These are phyloP conservation scores for Caenorhabditis parvicauda DNA, from an alignment of 2,888 invertebrate species.

Conservation along the genomic window DNA sequence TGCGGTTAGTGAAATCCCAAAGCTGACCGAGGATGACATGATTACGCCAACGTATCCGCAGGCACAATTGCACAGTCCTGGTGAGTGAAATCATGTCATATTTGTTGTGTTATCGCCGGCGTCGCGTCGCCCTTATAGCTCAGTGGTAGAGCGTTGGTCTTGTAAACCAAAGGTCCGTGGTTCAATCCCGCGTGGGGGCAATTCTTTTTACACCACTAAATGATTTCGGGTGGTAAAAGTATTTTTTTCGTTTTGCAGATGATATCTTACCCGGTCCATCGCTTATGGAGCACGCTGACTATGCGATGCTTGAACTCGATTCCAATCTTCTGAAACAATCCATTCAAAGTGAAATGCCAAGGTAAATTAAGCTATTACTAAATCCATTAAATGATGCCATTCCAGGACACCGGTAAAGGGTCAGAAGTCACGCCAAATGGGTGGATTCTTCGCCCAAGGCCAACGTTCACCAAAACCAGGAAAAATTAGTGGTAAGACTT, in stretches of 20 bases:
- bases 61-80: too few species aligned
- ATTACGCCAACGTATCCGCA: too few species aligned
- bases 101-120: too few species aligned
- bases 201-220: too few species aligned
- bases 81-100: too few species aligned
- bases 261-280: slow-evolving; percentile 21
- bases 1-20: too few species aligned
- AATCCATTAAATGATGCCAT: too few species aligned
- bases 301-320: slow-evolving; percentile 17
- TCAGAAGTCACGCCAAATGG: slow-evolving; percentile 14
- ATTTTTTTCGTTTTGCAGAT: too few species aligned
- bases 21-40: too few species aligned
- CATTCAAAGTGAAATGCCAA: slow-evolving; percentile 30
- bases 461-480: background rate
- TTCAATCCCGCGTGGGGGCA: slow-evolving; percentile 41
- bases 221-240: background rate
- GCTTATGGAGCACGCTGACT: slow-evolving; percentile 20
- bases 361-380: too few species aligned
- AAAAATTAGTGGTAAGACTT: too few species aligned
- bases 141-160: slow-evolving; percentile 41
- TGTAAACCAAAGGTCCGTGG: slow-evolving; percentile 40
- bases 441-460: slow-evolving; percentile 23
- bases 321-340: slow-evolving; percentile 27
- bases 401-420: slow-evolving; percentile 12
- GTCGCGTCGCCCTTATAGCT: slow-evolving; percentile 40